Base-by-base conservation (phyloP, 2,888 invertebrate species). In the Netelia fuscicornis region DNA sequence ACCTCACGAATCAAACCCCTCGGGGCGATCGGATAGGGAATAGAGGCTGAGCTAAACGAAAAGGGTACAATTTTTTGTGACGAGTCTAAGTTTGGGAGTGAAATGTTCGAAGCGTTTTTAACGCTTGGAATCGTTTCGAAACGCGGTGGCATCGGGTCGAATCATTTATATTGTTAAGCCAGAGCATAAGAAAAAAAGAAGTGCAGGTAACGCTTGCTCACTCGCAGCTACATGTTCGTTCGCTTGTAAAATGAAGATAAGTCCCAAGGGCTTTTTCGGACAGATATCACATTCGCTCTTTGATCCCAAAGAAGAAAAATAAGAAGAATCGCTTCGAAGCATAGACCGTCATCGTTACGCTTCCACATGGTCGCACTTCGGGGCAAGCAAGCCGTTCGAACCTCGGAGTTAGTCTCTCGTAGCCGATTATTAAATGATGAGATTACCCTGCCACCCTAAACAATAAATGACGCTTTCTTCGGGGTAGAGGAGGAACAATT, bases 351-450 rank as follows among this genome's bases (percentile, higher is more conserved):
- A 70, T 81, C 76, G 77, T 84, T 68, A 64, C 20, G 72, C 68
- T 77, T 81, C 56, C 71, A 81, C 62, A 44, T 54, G 44, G 25
- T 79, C 74, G 48, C 56, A 23, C 42, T 72, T 67, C 83, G 81
- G 48, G 84, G 77, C 62, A 65, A 81, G 74, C 84, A 74, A 81
- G 74, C 74, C 81, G 77, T 84, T 84, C 84, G 84, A 84, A 82
- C 78, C 82, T 82, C 82, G 82, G 78, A 67, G 52, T 54, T 84
- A 84, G 84, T 77, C 54, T 30, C 10, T 44, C 65, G 74, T 79
- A 79, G 78, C 60, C 62, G 68, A 60, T 71, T 85, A 79, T 25
- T 75, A 74, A 42, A 70, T 42, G 56, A 79, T 52, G 42, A 48
- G 25, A 81, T 52, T 23, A 75, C 84, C 81, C 81, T 82, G 81